A percentile compares a stretch with the other conserved stretches of the same genome.
Conservation (phyloP, 2,888 invertebrate species). For the Rotaria socialis region DNA sequence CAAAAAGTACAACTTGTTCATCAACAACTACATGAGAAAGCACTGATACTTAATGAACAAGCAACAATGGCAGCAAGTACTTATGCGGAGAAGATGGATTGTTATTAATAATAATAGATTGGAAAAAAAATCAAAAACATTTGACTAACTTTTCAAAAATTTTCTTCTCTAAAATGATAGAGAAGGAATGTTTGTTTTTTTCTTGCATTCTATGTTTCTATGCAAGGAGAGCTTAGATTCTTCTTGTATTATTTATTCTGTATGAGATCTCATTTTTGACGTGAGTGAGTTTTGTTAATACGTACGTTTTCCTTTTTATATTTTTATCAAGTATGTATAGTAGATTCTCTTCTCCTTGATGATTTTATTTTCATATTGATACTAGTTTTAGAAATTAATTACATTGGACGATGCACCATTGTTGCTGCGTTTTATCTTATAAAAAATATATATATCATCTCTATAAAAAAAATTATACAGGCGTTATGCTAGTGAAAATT, state of each 20-base stretch:
- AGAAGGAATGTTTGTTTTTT: neutral
- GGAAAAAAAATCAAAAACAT: neutral
- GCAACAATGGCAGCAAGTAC: neutral
- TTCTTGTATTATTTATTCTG: neutral
- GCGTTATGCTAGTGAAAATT: no score
- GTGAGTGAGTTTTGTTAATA: neutral
- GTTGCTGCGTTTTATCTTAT: slow-evolving; percentile 16
- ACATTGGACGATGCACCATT: neutral
- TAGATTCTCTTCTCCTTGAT: neutral
- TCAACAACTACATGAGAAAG: neutral
- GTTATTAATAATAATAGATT: neutral
- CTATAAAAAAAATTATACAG: neutral
- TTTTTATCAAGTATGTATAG: neutral
- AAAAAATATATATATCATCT: neutral
- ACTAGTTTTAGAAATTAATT: neutral
- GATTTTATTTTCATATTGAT: neutral
- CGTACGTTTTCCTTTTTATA: neutral
- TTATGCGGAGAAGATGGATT: neutral
- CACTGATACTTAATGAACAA: slow-evolving; percentile 4
- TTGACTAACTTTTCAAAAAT: neutral
- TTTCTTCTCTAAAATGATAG: neutral
- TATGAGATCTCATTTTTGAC: neutral
- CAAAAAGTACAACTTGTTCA: slow-evolving; percentile 16
- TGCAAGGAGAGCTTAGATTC: neutral
- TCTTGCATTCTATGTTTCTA: neutral